phyloP scores from a whole-genome alignment of 92 coral and sea anemone species.

The Porites divaricata region DNA sequence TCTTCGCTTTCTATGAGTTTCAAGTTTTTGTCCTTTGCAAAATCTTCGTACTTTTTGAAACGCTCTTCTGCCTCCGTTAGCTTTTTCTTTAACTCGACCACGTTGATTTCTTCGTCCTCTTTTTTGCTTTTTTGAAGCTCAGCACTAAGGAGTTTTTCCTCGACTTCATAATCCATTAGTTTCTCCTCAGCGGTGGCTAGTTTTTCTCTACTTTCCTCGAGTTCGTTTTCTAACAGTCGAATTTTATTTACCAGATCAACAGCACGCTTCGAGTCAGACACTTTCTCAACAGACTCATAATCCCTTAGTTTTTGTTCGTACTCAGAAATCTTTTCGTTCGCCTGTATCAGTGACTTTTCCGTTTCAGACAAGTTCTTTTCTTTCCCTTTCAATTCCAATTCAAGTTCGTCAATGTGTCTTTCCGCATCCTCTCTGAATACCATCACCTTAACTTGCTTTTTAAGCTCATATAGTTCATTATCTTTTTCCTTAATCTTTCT shows the following conservation, averaged over 20 bases:
- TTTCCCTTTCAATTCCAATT: slow-evolving; percentile 28
- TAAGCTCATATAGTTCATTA: slow-evolving; percentile 46
- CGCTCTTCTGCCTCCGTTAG: slow-evolving; percentile 57
- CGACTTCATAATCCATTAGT: slow-evolving; percentile 70
- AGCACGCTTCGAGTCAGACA: neutral
- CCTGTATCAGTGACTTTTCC: slow-evolving; percentile 15
- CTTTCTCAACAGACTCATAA: slow-evolving; percentile 27
- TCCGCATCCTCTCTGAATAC: slow-evolving; percentile 56
- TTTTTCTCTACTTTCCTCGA: slow-evolving; percentile 63
- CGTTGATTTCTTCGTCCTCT: slow-evolving; percentile 46
- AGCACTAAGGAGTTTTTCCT: slow-evolving; percentile 71
- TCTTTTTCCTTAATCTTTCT: slow-evolving; percentile 26
- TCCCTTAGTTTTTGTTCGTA: slow-evolving; percentile 37
- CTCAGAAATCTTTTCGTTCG: slow-evolving; percentile 38
- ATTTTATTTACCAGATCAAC: slow-evolving; percentile 65
- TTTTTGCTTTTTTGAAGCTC: slow-evolving; percentile 67
- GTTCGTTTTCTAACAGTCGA: slow-evolving; percentile 51
- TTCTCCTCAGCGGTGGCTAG: slow-evolving; percentile 62
- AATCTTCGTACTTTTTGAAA: slow-evolving; percentile 54
- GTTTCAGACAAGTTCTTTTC: slow-evolving; percentile 26
- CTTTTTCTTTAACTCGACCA: slow-evolving; percentile 56
- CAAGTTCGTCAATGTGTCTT: slow-evolving; percentile 49
- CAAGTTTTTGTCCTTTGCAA: slow-evolving; percentile 40
- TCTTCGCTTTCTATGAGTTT: slow-evolving; percentile 74
- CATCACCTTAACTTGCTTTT: slow-evolving; percentile 41